Evolutionary conservation across 2,113 vertebrate species (phyloP).

Genomic region (Dicentrarchus labrax): DNA sequence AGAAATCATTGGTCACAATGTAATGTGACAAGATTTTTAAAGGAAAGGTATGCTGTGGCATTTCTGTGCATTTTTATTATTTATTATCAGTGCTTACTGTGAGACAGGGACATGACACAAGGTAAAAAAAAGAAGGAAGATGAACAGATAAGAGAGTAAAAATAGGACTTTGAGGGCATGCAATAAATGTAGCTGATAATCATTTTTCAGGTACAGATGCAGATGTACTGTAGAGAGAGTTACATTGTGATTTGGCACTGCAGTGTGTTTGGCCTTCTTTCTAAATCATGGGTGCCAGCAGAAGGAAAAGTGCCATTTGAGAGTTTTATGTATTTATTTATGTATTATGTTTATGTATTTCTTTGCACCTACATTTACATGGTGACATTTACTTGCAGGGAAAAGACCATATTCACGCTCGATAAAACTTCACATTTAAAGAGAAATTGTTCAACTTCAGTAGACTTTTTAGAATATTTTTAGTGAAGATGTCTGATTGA

Average conservation of each 20-base stretch:
- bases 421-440: slow-evolving; percentile 4
- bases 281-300: slow-evolving; percentile 9
- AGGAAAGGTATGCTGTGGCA: slow-evolving; percentile 1
- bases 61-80: slow-evolving; percentile 13
- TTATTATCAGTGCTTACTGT: slow-evolving; percentile 1
- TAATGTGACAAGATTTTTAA: slow-evolving; percentile 21
- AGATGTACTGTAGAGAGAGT: background rate
- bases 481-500: slow-evolving; percentile 6
- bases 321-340: background rate
- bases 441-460: slow-evolving; percentile 8
- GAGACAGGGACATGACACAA: background rate
- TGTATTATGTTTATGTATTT: background rate
- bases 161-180: background rate
- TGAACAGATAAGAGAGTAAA: background rate
- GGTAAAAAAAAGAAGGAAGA: background rate
- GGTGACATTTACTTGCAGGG: background rate
- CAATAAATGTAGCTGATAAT: background rate
- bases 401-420: background rate
- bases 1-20: slow-evolving; percentile 22
- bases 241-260: background rate
- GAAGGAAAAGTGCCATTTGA: slow-evolving; percentile 10
- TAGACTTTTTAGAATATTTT: slow-evolving; percentile 18
- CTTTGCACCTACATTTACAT: background rate
- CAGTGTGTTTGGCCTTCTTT: slow-evolving; percentile 3
- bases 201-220: background rate